A percentile compares a stretch with the other conserved stretches of the same genome.
Conservation (phyloP, 2,888 invertebrate genomes). For the Nesidiocoris tenuis region DNA sequence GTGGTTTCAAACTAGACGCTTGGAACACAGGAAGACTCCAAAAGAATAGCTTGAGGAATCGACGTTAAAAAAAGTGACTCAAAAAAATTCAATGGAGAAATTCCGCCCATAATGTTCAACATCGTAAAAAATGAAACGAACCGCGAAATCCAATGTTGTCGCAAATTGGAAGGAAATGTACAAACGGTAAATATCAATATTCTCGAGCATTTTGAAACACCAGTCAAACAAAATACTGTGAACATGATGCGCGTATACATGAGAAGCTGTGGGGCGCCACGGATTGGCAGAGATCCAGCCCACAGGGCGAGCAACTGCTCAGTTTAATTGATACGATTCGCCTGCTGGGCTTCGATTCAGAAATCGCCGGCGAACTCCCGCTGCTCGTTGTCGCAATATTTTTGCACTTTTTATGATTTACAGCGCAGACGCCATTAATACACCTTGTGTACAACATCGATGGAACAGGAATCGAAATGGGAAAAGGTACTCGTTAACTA, state of each 20-base stretch:
- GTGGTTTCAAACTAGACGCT: too few species aligned
- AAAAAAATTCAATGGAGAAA: too few species aligned
- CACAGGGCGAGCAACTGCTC: background rate
- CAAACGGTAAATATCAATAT: background rate
- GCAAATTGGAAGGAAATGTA: background rate
- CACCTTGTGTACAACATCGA: too few species aligned
- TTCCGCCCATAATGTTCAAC: too few species aligned
- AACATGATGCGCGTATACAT: background rate
- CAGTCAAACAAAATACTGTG: background rate
- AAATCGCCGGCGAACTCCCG: background rate
- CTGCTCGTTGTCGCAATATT: background rate
- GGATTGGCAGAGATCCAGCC: background rate
- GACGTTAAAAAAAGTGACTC: too few species aligned
- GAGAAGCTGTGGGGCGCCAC: background rate
- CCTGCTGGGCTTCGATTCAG: background rate
- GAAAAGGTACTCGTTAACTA: too few species aligned
- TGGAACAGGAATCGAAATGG: too few species aligned
- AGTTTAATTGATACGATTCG: background rate
- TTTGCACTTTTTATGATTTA: background rate
- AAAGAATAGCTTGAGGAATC: too few species aligned
- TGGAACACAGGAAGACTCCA: too few species aligned
- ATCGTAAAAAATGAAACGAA: too few species aligned
- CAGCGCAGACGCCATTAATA: too few species aligned
- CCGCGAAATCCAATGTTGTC: background rate
- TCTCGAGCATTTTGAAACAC: background rate